Conservation (phyloP, 2,113 vertebrate species). For the Campylorhamphus procurvoides region DNA sequence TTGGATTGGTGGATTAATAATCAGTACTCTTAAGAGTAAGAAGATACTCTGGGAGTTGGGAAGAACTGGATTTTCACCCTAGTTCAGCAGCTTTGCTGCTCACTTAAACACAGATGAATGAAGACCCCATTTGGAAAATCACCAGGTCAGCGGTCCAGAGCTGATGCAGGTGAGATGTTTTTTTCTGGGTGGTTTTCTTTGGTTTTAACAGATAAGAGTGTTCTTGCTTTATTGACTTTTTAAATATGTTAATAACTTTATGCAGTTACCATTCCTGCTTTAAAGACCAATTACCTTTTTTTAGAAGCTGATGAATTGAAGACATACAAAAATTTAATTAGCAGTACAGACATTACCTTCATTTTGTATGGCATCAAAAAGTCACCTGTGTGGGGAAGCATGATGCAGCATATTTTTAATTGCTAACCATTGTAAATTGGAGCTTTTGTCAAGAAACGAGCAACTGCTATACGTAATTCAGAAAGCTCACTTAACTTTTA, state of each 20-base stretch:
- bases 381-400: neutral
- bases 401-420: neutral
- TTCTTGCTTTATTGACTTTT: neutral
- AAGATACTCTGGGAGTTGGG: constrained; percentile 34
- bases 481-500: neutral
- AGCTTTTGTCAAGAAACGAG: neutral
- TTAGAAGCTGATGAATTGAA: neutral
- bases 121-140: constrained; percentile 97
- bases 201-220: neutral
- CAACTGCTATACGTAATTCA: neutral
- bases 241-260: neutral
- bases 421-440: neutral
- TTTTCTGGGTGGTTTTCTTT: neutral
- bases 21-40: constrained; percentile 1
- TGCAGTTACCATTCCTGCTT: neutral
- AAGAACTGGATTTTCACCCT: constrained; percentile 78
- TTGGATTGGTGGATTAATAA: constrained; percentile 73
- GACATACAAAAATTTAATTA: neutral
- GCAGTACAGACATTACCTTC: neutral
- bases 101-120: constrained; percentile 96
- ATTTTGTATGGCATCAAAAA: neutral
- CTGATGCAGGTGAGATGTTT: constrained; percentile 86
- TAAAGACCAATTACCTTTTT: neutral
- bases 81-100: constrained; percentile 91
- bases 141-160: constrained; percentile 90